Conservation (phyloP, 2,113 vertebrate genomes). For the Plotosus lineatus region DNA sequence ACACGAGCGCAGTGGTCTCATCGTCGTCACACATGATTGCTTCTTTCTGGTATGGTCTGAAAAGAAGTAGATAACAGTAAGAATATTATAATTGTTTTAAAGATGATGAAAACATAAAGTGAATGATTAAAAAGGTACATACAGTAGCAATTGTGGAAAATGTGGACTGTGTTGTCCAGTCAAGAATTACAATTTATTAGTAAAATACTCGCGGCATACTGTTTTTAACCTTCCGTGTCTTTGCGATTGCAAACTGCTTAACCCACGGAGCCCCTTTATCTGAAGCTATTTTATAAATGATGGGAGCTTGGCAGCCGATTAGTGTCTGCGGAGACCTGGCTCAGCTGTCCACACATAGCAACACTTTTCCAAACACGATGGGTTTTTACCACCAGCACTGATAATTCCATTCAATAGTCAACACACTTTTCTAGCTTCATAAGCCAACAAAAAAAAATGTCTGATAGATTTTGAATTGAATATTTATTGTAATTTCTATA, state of each 20-base stretch:
- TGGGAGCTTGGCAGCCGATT: slow-evolving; percentile 60
- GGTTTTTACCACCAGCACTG: slow-evolving; percentile 46
- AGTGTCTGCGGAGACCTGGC: slow-evolving; percentile 54
- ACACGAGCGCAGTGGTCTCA: slow-evolving; percentile 95
- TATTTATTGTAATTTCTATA: background rate
- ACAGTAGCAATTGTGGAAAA: background rate
- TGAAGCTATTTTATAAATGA: slow-evolving; percentile 67
- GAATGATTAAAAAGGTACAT: background rate
- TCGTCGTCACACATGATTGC: slow-evolving; percentile 94
- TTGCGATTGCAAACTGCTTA: slow-evolving; percentile 44
- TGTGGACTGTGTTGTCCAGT: background rate
- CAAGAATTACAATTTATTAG: background rate
- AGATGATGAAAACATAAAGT: background rate
- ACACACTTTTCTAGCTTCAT: background rate
- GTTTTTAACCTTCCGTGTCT: slow-evolving; percentile 68
- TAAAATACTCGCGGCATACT: slow-evolving; percentile 40
- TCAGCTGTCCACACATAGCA: slow-evolving; percentile 68
- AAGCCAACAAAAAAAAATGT: no score
- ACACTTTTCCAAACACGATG: slow-evolving; percentile 54
- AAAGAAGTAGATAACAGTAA: slow-evolving; percentile 22
- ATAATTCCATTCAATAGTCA: background rate
- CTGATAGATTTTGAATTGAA: background rate
- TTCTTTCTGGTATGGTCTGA: slow-evolving; percentile 62
- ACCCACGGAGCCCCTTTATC: slow-evolving; percentile 44
- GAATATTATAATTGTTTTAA: background rate